Percentiles rank a stretch among this genome's conserved stretches.
Conservation (phyloP, 2,888 invertebrate genomes). For the Heliconius aoede region DNA sequence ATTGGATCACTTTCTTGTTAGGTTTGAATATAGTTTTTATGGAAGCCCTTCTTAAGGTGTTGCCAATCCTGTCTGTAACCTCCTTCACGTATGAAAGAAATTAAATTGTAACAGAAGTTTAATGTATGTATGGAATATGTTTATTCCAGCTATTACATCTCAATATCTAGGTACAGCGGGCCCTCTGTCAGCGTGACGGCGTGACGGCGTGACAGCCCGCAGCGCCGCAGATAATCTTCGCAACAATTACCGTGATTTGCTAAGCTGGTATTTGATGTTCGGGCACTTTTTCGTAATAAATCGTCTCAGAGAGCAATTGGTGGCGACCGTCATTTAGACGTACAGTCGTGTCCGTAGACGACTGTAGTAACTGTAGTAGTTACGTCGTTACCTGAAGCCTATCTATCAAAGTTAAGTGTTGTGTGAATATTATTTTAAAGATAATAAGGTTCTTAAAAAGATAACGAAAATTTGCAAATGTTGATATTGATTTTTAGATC, state of each 20-base stretch:
- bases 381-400: no score
- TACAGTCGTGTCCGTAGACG: no score
- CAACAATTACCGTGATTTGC: conserved; percentile 2
- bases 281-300: conserved; percentile 17
- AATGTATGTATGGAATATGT: background rate
- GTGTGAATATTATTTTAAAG: background rate
- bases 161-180: background rate
- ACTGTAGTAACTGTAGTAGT: no score
- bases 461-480: no score
- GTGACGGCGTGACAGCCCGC: conserved; percentile 21
- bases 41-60: no score
- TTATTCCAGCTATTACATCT: conserved; percentile 4
- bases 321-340: background rate
- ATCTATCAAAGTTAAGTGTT: background rate
- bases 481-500: no score
- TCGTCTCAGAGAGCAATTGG: conserved; percentile 9
- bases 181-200: conserved; percentile 15
- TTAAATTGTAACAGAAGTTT: no score
- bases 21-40: no score
- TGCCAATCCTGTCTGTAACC: no score
- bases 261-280: conserved; percentile 2
- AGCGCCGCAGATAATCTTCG: conserved; percentile 10
- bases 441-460: no score
- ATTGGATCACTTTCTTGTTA: no score
- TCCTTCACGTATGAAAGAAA: no score